A percentile compares a stretch with the other conserved stretches of the same genome.
These are phyloP conservation scores for Drosophila pseudotakahashii DNA, from an alignment of 2,888 invertebrate genomes.

Conservation along the genomic window DNA sequence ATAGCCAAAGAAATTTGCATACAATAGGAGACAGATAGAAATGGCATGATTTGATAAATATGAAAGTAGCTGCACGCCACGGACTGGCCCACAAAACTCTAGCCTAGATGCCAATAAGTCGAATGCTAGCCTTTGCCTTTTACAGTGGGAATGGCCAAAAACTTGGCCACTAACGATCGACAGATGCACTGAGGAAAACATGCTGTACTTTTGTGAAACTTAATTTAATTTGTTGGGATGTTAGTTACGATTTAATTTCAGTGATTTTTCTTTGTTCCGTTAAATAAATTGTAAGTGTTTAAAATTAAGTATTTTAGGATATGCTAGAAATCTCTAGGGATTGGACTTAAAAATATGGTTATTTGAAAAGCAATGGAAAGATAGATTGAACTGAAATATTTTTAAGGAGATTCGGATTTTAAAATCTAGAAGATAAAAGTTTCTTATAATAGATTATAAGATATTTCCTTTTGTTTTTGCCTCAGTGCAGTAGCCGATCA, in stretches of 20 bases:
- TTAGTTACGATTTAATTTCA: background rate
- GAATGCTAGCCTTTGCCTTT: slow-evolving; percentile 64
- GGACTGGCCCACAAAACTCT: slow-evolving; percentile 39
- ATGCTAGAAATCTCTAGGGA: no score
- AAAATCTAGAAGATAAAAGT: no score
- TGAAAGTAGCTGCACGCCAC: slow-evolving; percentile 55
- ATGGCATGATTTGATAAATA: slow-evolving; percentile 46
- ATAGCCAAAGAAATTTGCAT: slow-evolving; percentile 49
- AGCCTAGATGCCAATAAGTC: slow-evolving; percentile 60
- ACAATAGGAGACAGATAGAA: slow-evolving; percentile 49
- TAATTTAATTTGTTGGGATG: no score
- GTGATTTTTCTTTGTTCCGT: background rate
- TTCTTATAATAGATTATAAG: no score
- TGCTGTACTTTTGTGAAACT: background rate
- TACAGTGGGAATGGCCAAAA: slow-evolving; percentile 56
- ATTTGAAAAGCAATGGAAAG: no score
- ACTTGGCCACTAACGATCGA: slow-evolving; percentile 49
- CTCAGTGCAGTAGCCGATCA: slow-evolving; percentile 20
- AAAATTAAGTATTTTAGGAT: no score
- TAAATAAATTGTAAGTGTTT: no score
- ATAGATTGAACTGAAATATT: no score
- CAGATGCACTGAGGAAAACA: slow-evolving; percentile 2
- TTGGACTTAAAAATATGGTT: no score
- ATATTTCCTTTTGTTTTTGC: background rate
- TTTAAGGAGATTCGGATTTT: no score